Evolutionary conservation across 2,113 vertebrate genomes (phyloP).

Genomic region (Cyprinodon variegatus): DNA sequence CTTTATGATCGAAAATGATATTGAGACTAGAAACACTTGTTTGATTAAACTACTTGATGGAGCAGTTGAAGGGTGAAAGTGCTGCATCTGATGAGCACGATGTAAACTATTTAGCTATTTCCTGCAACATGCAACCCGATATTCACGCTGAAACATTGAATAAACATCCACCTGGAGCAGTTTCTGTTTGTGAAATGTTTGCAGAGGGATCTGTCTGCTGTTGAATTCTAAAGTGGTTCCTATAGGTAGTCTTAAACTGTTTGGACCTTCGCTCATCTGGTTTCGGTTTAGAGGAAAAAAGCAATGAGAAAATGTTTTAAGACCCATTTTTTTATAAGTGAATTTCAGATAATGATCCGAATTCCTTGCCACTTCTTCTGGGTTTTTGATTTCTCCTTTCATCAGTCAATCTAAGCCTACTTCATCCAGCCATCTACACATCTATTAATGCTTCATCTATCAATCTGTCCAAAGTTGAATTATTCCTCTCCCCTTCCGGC

Average conservation of each 20-base stretch:
- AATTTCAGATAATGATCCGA: neutral
- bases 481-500: no score
- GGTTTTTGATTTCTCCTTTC: neutral
- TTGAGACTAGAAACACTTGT: neutral
- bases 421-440: neutral
- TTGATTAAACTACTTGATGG: neutral
- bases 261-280: no score
- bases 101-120: conserved; percentile 8
- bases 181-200: conserved; percentile 11
- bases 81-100: conserved; percentile 13
- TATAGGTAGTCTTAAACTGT: no score
- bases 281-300: neutral
- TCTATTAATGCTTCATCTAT: no score
- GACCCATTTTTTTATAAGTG: neutral
- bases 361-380: neutral
- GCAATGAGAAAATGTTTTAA: neutral
- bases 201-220: neutral
- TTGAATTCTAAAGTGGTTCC: no score
- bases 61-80: neutral
- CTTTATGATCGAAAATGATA: conserved; percentile 21
- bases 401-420: neutral
- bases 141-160: conserved; percentile 33
- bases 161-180: conserved; percentile 23
- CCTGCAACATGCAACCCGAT: conserved; percentile 16
- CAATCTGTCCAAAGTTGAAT: no score